Conservation (phyloP, 2,113 vertebrate genomes). For the Rutilus rutilus region DNA sequence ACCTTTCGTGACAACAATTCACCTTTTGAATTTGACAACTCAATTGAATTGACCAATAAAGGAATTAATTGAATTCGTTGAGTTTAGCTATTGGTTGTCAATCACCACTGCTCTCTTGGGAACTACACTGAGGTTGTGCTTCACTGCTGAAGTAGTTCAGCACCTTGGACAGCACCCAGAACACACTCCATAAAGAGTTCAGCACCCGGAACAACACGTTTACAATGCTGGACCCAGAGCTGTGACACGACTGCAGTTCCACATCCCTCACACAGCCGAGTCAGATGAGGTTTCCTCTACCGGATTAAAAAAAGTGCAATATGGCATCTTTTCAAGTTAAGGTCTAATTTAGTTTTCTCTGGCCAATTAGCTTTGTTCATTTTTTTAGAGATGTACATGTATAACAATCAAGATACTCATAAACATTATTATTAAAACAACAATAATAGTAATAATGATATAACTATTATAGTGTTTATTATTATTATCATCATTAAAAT, state of each 20-base stretch:
- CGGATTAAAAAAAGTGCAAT: neutral
- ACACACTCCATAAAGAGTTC: neutral
- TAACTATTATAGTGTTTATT: no score
- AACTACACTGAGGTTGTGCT: neutral
- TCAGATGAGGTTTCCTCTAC: neutral
- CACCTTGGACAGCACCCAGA: slow-evolving; percentile 45
- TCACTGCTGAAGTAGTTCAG: slow-evolving; percentile 31
- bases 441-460: no score
- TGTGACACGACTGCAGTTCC: slow-evolving; percentile 10
- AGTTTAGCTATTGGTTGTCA: neutral
- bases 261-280: neutral
- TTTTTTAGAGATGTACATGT: no score
- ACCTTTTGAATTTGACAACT: neutral
- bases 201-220: slow-evolving; percentile 4
- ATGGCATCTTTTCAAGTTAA: no score
- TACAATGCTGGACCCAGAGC: neutral
- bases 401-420: no score
- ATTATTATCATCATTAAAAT: no score
- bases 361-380: no score
- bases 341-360: no score
- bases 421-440: no score
- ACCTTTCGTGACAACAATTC: neutral
- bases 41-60: neutral
- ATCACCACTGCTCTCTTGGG: neutral
- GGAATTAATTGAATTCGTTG: neutral